phyloP scores from a whole-genome alignment of 2,797 vertebrate species.

The Oophaga sylvatica region DNA sequence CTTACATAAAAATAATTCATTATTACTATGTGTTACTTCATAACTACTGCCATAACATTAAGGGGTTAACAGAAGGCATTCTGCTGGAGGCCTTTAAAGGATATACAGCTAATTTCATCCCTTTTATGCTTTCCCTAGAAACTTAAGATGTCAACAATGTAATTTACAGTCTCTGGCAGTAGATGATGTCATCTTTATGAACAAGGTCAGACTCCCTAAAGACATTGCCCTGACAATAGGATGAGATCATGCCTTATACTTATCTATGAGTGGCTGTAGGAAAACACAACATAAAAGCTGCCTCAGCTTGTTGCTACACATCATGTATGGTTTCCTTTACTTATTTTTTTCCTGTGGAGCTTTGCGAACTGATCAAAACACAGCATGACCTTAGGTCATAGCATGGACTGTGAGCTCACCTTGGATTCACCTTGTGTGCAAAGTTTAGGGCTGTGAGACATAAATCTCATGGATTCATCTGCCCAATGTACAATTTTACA shows the following conservation, averaged over 20 bases:
- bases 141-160: conserved; percentile 58
- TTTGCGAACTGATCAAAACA: background rate
- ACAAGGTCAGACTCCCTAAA: conserved; percentile 71
- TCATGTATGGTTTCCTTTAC: background rate
- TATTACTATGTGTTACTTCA: background rate
- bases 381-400: background rate
- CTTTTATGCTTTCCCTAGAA: conserved; percentile 45
- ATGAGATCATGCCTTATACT: conserved; percentile 72
- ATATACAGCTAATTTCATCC: conserved; percentile 23
- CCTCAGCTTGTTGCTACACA: conserved; percentile 8
- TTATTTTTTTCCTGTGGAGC: background rate
- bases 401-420: background rate
- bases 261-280: conserved; percentile 61
- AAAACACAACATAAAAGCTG: conserved; percentile 34
- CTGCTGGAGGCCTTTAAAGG: conserved; percentile 44
- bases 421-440: background rate
- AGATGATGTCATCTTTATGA: conserved; percentile 68
- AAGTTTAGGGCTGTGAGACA: background rate
- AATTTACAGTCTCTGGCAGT: conserved; percentile 65
- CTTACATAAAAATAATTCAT: background rate
- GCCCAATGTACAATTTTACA: background rate
- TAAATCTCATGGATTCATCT: background rate
- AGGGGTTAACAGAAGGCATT: conserved; percentile 36
- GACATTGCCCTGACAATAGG: conserved; percentile 71
- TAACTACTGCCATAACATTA: background rate